phyloP scores from a whole-genome alignment of 2,888 invertebrate genomes.

The Kryphioiulus occultus region DNA sequence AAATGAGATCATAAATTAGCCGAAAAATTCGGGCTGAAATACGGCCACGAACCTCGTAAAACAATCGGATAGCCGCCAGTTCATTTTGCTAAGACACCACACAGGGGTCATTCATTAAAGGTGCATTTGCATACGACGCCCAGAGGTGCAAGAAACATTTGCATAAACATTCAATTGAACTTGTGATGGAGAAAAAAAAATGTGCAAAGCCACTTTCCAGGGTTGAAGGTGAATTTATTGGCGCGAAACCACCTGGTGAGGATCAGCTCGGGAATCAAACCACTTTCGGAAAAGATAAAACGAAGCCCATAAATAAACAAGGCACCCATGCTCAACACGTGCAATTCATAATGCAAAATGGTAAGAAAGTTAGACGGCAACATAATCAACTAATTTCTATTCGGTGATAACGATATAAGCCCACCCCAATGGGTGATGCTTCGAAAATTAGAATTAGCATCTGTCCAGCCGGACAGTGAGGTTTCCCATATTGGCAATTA shows the following conservation, averaged over 20 bases:
- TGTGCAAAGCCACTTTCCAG: background rate
- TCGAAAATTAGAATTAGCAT: no score
- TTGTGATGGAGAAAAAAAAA: background rate
- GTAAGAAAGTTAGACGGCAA: background rate
- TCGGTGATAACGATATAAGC: background rate
- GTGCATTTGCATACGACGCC: constrained; percentile 9
- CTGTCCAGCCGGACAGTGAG: no score
- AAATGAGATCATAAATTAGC: background rate
- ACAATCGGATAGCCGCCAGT: background rate
- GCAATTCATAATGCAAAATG: constrained; percentile 11
- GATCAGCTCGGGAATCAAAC: background rate
- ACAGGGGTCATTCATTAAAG: background rate
- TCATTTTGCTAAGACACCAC: background rate
- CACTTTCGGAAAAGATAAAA: constrained; percentile 20
- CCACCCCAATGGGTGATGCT: background rate
- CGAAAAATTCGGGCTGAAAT: background rate
- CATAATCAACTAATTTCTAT: constrained; percentile 30
- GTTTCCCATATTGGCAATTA: no score
- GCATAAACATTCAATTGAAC: constrained; percentile 31
- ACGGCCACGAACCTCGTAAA: background rate
- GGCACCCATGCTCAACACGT: background rate
- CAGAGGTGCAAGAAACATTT: background rate
- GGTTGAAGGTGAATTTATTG: constrained; percentile 9
- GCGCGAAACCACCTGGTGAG: constrained; percentile 14
- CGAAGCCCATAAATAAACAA: background rate